phyloP scores from a whole-genome alignment of 2,797 vertebrate species.

The Pempheris klunzingeri region DNA sequence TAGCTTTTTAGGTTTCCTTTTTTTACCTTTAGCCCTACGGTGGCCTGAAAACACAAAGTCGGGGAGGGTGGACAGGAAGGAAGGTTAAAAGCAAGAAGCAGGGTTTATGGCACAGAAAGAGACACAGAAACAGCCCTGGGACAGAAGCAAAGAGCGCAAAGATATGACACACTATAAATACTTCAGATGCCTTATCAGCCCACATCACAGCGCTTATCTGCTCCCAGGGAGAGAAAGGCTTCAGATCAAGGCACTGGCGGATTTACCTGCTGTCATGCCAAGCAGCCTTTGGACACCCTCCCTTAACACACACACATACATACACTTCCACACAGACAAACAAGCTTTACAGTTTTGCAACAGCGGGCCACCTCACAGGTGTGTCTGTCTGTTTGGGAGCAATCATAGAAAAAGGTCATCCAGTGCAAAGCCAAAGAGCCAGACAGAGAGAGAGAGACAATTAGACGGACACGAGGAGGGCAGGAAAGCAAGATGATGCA shows the following conservation, averaged over 20 bases:
- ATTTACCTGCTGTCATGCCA: constrained; percentile 75
- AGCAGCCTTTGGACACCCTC: constrained; percentile 79
- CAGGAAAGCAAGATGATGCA: constrained; percentile 36
- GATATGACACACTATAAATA: constrained; percentile 85
- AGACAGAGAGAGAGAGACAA: constrained; percentile 43
- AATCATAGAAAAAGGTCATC: constrained; percentile 57
- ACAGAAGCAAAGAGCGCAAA: constrained; percentile 76
- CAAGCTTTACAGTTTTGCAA: constrained; percentile 64
- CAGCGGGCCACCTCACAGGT: constrained; percentile 53
- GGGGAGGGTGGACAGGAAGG: constrained; percentile 72
- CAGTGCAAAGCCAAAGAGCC: constrained; percentile 68
- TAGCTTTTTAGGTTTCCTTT: constrained; percentile 97
- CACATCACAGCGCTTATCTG: constrained; percentile 77
- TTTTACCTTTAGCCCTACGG: constrained; percentile 96
- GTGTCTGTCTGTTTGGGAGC: constrained; percentile 53
- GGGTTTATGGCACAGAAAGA: constrained; percentile 72
- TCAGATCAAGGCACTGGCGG: constrained; percentile 73
- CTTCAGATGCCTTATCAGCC: constrained; percentile 86
- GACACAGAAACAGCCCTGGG: constrained; percentile 60
- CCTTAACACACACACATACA: constrained; percentile 59
- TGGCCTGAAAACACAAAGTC: constrained; percentile 95
- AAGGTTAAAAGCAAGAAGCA: constrained; percentile 76
- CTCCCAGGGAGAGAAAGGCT: constrained; percentile 71
- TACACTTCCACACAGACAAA: constrained; percentile 47
- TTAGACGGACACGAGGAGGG: constrained; percentile 28